Evolutionary conservation across 2,113 vertebrate genomes (phyloP).

Genomic region (Thymallus thymallus): DNA sequence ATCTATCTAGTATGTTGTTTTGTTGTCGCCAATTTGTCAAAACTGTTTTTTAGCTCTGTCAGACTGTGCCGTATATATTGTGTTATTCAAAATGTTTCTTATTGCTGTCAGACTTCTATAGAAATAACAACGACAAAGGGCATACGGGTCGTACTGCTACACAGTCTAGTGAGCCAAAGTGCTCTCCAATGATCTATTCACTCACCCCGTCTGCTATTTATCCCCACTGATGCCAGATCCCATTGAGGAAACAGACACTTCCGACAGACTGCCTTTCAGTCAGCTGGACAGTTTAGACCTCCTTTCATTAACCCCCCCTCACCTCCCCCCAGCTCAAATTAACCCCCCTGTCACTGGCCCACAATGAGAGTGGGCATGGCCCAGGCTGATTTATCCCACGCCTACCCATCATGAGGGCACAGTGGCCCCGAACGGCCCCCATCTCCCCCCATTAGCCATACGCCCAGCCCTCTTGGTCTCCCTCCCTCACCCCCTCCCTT

Average conservation of each 20-base stretch:
- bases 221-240: slow-evolving; percentile 61
- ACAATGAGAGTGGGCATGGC: slow-evolving; percentile 73
- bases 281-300: slow-evolving; percentile 59
- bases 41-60: slow-evolving; percentile 3
- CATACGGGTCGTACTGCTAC: slow-evolving; percentile 46
- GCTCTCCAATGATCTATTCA: slow-evolving; percentile 62
- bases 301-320: slow-evolving; percentile 31
- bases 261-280: slow-evolving; percentile 69
- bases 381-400: slow-evolving; percentile 72
- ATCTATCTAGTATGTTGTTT: slow-evolving; percentile 19
- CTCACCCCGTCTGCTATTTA: slow-evolving; percentile 60
- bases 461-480: slow-evolving; percentile 49
- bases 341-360: slow-evolving; percentile 69
- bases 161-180: slow-evolving; percentile 60
- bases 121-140: slow-evolving; percentile 26
- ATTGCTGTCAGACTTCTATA: slow-evolving; percentile 25
- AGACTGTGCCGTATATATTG: neutral
- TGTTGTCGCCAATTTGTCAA: slow-evolving; percentile 17
- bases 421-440: slow-evolving; percentile 48
- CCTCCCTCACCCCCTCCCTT: slow-evolving; percentile 14
- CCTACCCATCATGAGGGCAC: slow-evolving; percentile 69
- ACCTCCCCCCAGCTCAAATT: slow-evolving; percentile 57
- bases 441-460: slow-evolving; percentile 37
- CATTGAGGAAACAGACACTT: slow-evolving; percentile 52
- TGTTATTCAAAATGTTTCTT: slow-evolving; percentile 15